Conservation (phyloP, 2,888 invertebrate genomes). For the Tortricodes alternella region DNA sequence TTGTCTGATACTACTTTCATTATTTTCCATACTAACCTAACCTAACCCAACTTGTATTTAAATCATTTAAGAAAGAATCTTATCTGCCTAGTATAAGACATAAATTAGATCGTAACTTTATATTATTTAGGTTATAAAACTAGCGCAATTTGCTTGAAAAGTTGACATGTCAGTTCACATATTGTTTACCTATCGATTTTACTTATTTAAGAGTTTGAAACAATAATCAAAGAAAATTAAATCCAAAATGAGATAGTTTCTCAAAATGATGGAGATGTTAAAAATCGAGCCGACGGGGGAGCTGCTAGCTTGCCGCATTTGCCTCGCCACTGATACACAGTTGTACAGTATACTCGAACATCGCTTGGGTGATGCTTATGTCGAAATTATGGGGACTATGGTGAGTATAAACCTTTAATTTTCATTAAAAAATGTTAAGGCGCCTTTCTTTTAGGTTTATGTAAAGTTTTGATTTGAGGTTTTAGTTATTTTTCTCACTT, state of each 20-base stretch:
- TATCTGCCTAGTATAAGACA: background rate
- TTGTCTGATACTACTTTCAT: background rate
- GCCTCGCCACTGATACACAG: conserved; percentile 6
- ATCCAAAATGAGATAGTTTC: background rate
- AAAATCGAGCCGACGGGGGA: conserved; percentile 11
- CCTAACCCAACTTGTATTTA: too few relatives aligned
- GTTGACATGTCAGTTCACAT: background rate
- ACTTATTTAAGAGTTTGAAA: conserved; percentile 1
- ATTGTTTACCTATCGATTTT: conserved; percentile 29
- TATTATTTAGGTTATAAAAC: too few relatives aligned
- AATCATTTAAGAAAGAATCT: background rate
- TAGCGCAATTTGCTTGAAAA: background rate
- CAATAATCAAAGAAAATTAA: background rate
- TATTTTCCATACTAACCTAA: background rate
- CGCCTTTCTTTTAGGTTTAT: background rate
- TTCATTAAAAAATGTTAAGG: background rate
- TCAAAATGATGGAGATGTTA: conserved; percentile 7
- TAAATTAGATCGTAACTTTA: background rate
- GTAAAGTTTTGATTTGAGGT: background rate
- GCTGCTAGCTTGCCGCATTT: conserved; percentile 19
- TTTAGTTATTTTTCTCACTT: conserved; percentile 1
- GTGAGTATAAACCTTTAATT: background rate
- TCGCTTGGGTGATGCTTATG: conserved; percentile 7
- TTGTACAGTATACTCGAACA: conserved; percentile 10
- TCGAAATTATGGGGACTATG: conserved; percentile 14